Base-by-base conservation (phyloP, 2,888 invertebrate genomes). In the Bombylius discolor region DNA sequence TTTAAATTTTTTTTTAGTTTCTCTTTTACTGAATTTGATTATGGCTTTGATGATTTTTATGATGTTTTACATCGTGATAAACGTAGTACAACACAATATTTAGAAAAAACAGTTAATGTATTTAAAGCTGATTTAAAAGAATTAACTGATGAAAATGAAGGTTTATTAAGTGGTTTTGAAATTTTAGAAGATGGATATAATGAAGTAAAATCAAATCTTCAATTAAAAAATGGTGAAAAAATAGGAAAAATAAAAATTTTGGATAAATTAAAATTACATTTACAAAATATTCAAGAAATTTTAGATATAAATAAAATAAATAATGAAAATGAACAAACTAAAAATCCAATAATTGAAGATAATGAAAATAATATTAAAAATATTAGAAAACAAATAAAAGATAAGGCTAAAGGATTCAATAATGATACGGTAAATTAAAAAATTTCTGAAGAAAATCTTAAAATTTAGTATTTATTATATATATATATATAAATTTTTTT, bases 161-260 rank as follows among this genome's bases (percentile, higher is more conserved):
- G 57, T 5, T 42, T 56, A 32, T 44, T 58, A 12, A 39, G 51
- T 5, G 57, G 53, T 12, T 42, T 61, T 5, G 49, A 51, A 50
- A 32, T 59, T 14, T 45, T 62, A 14, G 56, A 62, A 53, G 51
- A 53, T 33, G 58, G 55, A 4, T 62, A 60, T 51, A 62, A 62
- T 56, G 58, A 61, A 53, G 61, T 60, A 58, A 61, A 60, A 53
- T 58, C 51, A 13, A 55, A 55, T 33, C 9, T 51, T 11, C 56
- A 57, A 47, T 5, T 13, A 14, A 49, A 31, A 13, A 23, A 23
- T 23, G 23, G 23, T 23, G 42, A 56, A 51, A 1, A 12, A 14
- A 39, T 55, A 9, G 8, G 11, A 4, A 31, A 32, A 31, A 39
- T n/a, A 8, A 49, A 34, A 31, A n/a, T 55, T 36, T 50, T 39